Evolutionary conservation across 1,140 invertebrate genomes (phyloP).

Genomic region (Zophobas morio): DNA sequence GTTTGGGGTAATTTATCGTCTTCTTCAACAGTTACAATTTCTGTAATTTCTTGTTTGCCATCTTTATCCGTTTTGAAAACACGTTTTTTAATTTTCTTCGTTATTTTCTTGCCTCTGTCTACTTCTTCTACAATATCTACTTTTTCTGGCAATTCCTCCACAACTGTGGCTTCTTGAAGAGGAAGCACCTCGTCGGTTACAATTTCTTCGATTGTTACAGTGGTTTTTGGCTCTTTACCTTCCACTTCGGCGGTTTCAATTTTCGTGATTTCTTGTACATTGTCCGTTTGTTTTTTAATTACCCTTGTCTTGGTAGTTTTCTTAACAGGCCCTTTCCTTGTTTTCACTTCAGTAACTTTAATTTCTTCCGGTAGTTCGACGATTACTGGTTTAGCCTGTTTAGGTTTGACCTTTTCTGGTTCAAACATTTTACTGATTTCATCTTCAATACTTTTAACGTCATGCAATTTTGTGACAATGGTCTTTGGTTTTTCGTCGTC

Average conservation of each 20-base stretch:
- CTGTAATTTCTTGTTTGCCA: constrained; percentile 64
- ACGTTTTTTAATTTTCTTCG: constrained; percentile 66
- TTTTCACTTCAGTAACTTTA: constrained; percentile 66
- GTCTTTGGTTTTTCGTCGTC: constrained; percentile 66
- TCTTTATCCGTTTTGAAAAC: constrained; percentile 65
- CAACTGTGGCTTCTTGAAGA: constrained; percentile 53
- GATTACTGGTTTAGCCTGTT: constrained; percentile 48
- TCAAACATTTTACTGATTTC: constrained; percentile 55
- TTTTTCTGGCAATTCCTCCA: constrained; percentile 61
- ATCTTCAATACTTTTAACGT: constrained; percentile 57
- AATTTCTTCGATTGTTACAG: constrained; percentile 63
- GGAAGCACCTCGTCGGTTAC: constrained; percentile 60
- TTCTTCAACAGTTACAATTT: constrained; percentile 67
- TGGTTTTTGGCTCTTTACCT: constrained; percentile 65
- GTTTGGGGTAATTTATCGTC: constrained; percentile 66
- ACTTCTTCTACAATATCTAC: constrained; percentile 56
- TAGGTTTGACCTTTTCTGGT: constrained; percentile 58
- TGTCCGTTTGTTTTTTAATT: constrained; percentile 62
- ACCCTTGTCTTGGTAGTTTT: constrained; percentile 63
- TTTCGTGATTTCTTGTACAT: constrained; percentile 62
- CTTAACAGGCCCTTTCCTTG: constrained; percentile 66
- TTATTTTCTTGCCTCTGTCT: constrained; percentile 61
- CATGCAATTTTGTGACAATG: constrained; percentile 40
- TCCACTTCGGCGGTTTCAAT: constrained; percentile 64
- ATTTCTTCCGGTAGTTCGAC: constrained; percentile 64